Percentiles rank a stretch among this genome's conserved stretches.
These are phyloP conservation scores for Trematomus loennbergii DNA, from an alignment of 2,113 vertebrate genomes.

Conservation along the genomic window DNA sequence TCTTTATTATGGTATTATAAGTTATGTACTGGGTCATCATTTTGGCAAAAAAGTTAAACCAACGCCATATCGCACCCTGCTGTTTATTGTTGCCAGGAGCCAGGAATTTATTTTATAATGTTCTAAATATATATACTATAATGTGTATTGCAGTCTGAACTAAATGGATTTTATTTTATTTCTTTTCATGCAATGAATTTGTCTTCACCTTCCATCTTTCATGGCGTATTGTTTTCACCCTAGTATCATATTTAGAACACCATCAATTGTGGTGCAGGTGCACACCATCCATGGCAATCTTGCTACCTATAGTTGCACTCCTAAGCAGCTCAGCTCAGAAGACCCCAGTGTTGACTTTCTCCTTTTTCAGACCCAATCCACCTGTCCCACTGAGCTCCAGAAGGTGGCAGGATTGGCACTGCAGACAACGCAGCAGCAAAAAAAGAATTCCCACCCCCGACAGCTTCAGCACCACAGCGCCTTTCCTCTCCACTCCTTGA, in stretches of 20 bases:
- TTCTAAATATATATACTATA: too few relatives aligned
- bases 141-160: neutral
- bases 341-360: neutral
- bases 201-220: neutral
- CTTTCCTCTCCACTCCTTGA: constrained; percentile 34
- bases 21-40: neutral
- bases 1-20: neutral
- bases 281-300: neutral
- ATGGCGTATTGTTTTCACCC: neutral
- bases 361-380: constrained; percentile 6
- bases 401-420: constrained; percentile 81
- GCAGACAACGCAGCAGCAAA: constrained; percentile 48
- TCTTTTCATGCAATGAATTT: neutral
- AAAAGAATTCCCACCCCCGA: constrained; percentile 35
- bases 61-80: neutral
- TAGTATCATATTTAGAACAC: neutral
- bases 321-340: constrained; percentile 2
- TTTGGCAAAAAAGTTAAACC: neutral
- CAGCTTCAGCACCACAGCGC: constrained; percentile 66
- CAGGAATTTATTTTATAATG: neutral
- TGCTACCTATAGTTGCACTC: neutral
- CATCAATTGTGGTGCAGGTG: neutral
- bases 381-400: constrained; percentile 65
- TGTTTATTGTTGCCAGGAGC: too few relatives aligned
- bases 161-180: neutral